Evolutionary conservation across 2,113 vertebrate genomes (phyloP).

Genomic region (Triplophysa siluroides): DNA sequence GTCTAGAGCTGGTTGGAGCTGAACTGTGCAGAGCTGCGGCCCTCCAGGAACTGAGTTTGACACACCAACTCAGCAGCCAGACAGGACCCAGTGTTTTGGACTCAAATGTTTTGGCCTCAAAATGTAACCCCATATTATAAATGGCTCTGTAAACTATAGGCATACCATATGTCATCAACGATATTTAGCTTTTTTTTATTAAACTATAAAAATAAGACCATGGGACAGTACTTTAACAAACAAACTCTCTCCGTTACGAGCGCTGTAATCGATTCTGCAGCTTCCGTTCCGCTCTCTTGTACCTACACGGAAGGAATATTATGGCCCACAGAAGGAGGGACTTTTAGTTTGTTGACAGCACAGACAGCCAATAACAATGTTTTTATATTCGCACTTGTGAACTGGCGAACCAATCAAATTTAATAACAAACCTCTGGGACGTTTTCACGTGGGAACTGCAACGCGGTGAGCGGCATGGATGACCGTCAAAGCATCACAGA

Average conservation of each 20-base stretch:
- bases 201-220: too few relatives aligned
- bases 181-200: too few relatives aligned
- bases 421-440: background rate
- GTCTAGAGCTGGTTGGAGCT: too few relatives aligned
- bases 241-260: too few relatives aligned
- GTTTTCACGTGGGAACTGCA: background rate
- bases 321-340: conserved; percentile 58
- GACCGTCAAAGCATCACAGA: too few relatives aligned
- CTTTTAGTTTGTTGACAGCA: conserved; percentile 42
- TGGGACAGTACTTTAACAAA: too few relatives aligned
- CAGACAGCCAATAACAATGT: conserved; percentile 40
- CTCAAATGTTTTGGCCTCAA: background rate
- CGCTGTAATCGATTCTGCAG: background rate
- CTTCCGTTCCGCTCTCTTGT: background rate
- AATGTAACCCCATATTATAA: background rate
- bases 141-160: too few relatives aligned
- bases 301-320: conserved; percentile 57
- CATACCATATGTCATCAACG: background rate
- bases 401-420: conserved; percentile 59
- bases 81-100: background rate
- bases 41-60: too few relatives aligned
- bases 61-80: background rate
- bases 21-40: too few relatives aligned
- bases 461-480: too few relatives aligned
- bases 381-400: fast-evolving